Evolutionary conservation across 2,888 invertebrate species (phyloP).

Genomic region (Diaprepes abbreviatus): DNA sequence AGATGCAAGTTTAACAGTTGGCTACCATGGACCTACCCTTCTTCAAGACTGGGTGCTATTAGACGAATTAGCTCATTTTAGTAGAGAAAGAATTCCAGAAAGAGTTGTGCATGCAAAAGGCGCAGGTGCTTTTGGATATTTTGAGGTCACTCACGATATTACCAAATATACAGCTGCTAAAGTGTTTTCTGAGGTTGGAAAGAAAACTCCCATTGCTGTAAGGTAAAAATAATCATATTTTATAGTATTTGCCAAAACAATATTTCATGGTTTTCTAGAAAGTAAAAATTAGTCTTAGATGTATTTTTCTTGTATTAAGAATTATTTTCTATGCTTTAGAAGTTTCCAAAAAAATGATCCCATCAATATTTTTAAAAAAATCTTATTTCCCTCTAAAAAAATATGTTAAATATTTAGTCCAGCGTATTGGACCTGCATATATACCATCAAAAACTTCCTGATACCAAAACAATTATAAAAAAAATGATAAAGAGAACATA

Average conservation of each 20-base stretch:
- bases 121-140: constrained; percentile 86
- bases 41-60: constrained; percentile 86
- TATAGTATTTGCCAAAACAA: background rate
- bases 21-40: constrained; percentile 86
- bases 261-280: too few relatives aligned
- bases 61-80: constrained; percentile 86
- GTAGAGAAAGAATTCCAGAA: constrained; percentile 94
- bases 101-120: constrained; percentile 98
- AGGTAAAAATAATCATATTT: constrained; percentile 64
- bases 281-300: too few relatives aligned
- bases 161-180: constrained; percentile 82
- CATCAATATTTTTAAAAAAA: too few relatives aligned
- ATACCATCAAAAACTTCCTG: too few relatives aligned
- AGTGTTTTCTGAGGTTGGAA: constrained; percentile 81
- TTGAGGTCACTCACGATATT: constrained; percentile 89
- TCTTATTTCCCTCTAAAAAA: too few relatives aligned
- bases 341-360: too few relatives aligned
- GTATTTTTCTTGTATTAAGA: too few relatives aligned
- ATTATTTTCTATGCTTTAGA: too few relatives aligned
- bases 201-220: constrained; percentile 83
- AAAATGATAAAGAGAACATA: too few relatives aligned
- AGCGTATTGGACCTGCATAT: too few relatives aligned
- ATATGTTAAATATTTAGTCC: too few relatives aligned
- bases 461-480: too few relatives aligned
- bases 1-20: constrained; percentile 83